phyloP scores from a whole-genome alignment of 92 coral and sea anemone species.

The Porites rus region DNA sequence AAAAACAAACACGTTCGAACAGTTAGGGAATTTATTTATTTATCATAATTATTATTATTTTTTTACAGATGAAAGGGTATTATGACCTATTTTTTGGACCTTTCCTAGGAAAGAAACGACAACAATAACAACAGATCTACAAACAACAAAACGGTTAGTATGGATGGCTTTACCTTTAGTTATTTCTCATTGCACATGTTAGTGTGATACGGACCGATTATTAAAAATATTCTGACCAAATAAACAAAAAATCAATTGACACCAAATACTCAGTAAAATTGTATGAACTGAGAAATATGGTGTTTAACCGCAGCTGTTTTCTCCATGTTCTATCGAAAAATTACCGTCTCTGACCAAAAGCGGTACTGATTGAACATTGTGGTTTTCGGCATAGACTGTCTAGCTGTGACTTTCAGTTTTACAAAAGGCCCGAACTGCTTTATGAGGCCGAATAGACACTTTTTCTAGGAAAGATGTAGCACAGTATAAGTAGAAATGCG shows the following conservation, averaged over 20 bases:
- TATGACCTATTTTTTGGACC: too few relatives aligned
- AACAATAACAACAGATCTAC: too few relatives aligned
- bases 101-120: too few relatives aligned
- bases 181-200: too few relatives aligned
- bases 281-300: neutral
- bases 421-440: neutral
- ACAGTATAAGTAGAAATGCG: too few relatives aligned
- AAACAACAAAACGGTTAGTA: too few relatives aligned
- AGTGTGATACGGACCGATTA: too few relatives aligned
- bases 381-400: neutral
- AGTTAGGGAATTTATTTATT: neutral
- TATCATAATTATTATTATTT: too few relatives aligned
- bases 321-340: neutral
- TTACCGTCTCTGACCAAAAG: neutral
- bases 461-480: too few relatives aligned
- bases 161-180: too few relatives aligned
- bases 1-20: neutral
- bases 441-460: too few relatives aligned
- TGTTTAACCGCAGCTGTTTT: neutral
- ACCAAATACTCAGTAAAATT: constrained; percentile 7
- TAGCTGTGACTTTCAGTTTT: neutral
- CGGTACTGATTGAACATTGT: neutral
- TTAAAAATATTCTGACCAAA: neutral
- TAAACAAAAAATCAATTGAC: constrained; percentile 12
- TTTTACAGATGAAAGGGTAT: too few relatives aligned